Base-by-base conservation (phyloP, 2,888 invertebrate species). In the Lepidochrysops patricia region DNA sequence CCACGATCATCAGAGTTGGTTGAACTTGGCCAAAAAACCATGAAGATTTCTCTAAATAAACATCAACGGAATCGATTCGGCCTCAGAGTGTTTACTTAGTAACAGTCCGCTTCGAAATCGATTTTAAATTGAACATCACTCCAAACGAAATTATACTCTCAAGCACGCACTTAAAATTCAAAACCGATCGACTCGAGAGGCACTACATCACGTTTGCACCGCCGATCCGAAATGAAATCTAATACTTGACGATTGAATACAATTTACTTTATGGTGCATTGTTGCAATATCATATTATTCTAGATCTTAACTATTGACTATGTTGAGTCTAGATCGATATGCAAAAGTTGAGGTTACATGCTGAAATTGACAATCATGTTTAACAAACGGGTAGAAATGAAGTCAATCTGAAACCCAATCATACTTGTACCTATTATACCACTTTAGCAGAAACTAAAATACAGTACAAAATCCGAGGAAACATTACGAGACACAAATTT, bases 1-100 rank as follows among this genome's bases (percentile, higher is more conserved):
- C 68, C 66, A 68, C 64, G 72, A 75, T 29, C 78, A 81, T 79
- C 74, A 77, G 73, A 78, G 76, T 76, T 72, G 64, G 71, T 76
- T 76, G 78, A 80, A 79, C 80, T 74, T 78, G 74, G 70, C 73
- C 72, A 79, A 83, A 82, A 82, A 82, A 81, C 72, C 82, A 79
- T 79, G 79, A 79, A 81, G 76, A 79, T 75, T 77, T 77, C 74
- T 76, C 77, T 74, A 84, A 86, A 85, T 82, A 84, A 88, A 88
- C 79, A 87, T 78, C 74, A 72, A 74, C 72, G 76, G 75, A 80
- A 83, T 81, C 79, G 81, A 84, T 85, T 82, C 79, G 77, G 69
- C 80, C 78, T 77, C 80, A 82, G 69, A 83, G 82, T 87, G 77
- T 88, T 88, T 88, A 83, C 83, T 84, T 83, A 84, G 86, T 84